Evolutionary conservation across 1,140 invertebrate species (phyloP).

Genomic region (Ericerus pela): DNA sequence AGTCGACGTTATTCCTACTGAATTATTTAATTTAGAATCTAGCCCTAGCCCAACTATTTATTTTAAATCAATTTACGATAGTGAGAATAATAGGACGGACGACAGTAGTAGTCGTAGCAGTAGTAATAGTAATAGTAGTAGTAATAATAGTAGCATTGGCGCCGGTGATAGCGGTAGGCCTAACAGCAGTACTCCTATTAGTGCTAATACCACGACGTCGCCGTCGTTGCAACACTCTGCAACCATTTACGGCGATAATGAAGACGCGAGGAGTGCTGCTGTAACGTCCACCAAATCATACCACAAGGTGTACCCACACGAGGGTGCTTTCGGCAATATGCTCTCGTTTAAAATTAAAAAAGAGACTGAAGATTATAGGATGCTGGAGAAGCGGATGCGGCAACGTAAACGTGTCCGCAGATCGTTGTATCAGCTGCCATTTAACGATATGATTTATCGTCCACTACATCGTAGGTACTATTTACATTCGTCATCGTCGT

Average conservation of each 20-base stretch:
- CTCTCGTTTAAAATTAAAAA: conserved; percentile 8
- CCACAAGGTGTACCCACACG: not conserved
- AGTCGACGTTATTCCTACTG: not conserved
- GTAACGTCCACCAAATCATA: conserved; percentile 3
- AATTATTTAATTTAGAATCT: not conserved
- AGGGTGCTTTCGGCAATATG: not conserved
- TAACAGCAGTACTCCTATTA: no score
- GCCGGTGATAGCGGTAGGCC: conserved; percentile 12
- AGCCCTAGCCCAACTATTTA: not conserved
- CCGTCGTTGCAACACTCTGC: no score
- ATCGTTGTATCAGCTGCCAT: conserved; percentile 7
- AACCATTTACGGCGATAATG: no score
- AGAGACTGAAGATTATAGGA: conserved; percentile 11
- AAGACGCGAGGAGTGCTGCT: no score
- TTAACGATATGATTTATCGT: not conserved
- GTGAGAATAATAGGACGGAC: not conserved
- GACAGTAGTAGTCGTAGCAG: not conserved
- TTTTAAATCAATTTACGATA: not conserved
- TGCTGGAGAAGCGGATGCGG: not conserved
- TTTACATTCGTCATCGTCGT: not conserved
- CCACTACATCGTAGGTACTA: not conserved
- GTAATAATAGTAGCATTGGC: not conserved
- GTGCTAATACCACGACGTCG: not conserved
- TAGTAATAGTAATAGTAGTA: no score
- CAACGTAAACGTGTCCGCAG: not conserved